phyloP scores from a whole-genome alignment of 2,888 invertebrate species.

The Scrobipalpa atriplicella region DNA sequence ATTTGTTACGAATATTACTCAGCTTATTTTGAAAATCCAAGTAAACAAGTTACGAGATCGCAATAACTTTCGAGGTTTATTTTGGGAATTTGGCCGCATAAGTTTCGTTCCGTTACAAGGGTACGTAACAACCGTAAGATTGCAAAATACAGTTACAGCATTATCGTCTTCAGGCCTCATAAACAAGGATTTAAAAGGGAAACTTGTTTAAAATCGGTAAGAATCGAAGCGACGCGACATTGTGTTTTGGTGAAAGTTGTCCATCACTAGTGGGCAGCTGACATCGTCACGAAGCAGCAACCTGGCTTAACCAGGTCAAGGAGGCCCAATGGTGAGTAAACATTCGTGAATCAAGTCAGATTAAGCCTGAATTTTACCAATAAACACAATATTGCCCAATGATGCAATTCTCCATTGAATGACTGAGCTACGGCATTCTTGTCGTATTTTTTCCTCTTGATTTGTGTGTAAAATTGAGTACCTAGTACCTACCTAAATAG shows the following conservation, averaged over 20 bases:
- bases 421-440: not conserved
- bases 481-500: no score
- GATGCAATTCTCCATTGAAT: constrained; percentile 17
- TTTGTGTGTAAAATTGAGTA: no score
- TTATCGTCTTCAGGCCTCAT: constrained; percentile 6
- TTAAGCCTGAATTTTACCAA: constrained; percentile 43
- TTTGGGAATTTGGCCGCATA: not conserved
- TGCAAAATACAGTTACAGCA: not conserved
- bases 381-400: not conserved
- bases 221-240: constrained; percentile 45
- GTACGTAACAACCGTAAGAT: constrained; percentile 8
- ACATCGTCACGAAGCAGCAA: constrained; percentile 62
- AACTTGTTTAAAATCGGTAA: constrained; percentile 34
- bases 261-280: constrained; percentile 60
- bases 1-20: no score
- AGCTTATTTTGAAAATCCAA: not conserved
- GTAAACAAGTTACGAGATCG: not conserved
- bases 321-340: constrained; percentile 61
- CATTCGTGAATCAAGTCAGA: constrained; percentile 54
- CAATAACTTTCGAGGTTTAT: not conserved
- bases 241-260: constrained; percentile 76
- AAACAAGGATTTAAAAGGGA: constrained; percentile 44
- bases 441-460: not conserved
- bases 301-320: constrained; percentile 71
- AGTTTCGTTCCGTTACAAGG: not conserved